Conservation (phyloP, 92 coral and sea anemone species). For the Micromussa lordhowensis region DNA sequence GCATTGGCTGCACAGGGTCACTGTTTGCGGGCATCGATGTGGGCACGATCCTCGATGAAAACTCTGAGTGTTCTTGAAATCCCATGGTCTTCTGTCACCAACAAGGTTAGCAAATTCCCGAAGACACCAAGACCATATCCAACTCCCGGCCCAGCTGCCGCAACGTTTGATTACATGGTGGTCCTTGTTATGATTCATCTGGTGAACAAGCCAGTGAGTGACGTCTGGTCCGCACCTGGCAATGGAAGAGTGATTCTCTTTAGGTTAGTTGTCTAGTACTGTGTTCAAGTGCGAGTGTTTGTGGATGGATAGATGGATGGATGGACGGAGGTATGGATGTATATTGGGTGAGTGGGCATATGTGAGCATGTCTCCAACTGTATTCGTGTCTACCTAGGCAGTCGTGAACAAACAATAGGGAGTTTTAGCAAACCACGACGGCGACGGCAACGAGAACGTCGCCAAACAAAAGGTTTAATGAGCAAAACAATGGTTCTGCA, state of each 20-base stretch:
- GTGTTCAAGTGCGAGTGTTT: not conserved
- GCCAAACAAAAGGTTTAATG: no score
- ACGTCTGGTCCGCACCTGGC: conserved; percentile 39
- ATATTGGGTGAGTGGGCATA: not conserved
- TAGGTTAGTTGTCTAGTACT: not conserved
- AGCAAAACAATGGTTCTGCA: no score
- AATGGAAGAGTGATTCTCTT: not conserved
- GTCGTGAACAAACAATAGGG: no score
- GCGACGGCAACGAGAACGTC: no score
- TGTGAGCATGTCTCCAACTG: not conserved
- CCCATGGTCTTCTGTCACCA: conserved; percentile 37
- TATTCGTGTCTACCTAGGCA: not conserved
- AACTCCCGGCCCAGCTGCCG: not conserved
- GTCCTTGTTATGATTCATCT: conserved; percentile 33
- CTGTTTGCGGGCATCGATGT: conserved; percentile 38
- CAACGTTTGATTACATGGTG: conserved; percentile 26
- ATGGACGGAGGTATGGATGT: not conserved
- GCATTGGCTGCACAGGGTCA: conserved; percentile 44
- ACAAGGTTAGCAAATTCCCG: conserved; percentile 19
- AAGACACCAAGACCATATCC: conserved; percentile 22
- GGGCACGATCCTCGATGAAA: conserved; percentile 33
- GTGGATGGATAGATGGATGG: not conserved
- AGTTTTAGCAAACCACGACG: no score
- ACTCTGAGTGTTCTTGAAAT: conserved; percentile 26
- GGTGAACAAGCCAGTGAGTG: conserved; percentile 18